Base-by-base conservation (phyloP, 2,113 vertebrate genomes). In the Hippotragus niger region DNA sequence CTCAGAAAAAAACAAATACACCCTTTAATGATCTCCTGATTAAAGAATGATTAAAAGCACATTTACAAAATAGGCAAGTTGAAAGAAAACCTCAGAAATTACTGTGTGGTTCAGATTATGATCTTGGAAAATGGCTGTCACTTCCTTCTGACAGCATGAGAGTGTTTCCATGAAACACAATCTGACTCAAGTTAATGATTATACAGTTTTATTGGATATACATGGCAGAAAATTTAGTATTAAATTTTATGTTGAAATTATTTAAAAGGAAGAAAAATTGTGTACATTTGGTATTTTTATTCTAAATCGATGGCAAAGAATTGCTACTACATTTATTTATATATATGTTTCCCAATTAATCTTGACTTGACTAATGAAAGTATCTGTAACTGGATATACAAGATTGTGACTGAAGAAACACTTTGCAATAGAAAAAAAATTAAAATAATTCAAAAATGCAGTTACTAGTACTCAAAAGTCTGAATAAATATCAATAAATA, bases 111-210 rank as follows among this genome's bases (percentile, higher is more conserved):
- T 62, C 11, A 43, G 43, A 83, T 88, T 45, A 8, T 60, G 1
- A 62, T 87, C 9, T 19, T 86, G 7, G 87, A 93, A 81, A 91
- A 96, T 57, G 58, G 7, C 12, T 64, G 50, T 91, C 23, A 57
- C 12, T 67, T 52, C 40, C n/a, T 95, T 43, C 84, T 85, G 43
- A 96, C 2, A 71, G 17, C 7, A 16, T 7, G 14, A 92, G 23
- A 82, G 10, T 93, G 25, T 89, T 95, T 96, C 64, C 27, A 10
- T 45, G 95, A 96, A 95, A 89, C 36, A 94, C 12, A 96, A 83
- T 93, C 40, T 91, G 40, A 94, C 45, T 91, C 33, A 45, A 90
- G 43, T 83, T 27, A 80, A 52, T 16, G 17, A 62, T 36, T 91
- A 55, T 40, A 23, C n/a, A n/a, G 64, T 95, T 80, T 92, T 31